Evolutionary conservation across 1,140 invertebrate genomes (phyloP), one percentile per base, ranked within the genome.

Genomic region (Neodiprion fabricii): DNA sequence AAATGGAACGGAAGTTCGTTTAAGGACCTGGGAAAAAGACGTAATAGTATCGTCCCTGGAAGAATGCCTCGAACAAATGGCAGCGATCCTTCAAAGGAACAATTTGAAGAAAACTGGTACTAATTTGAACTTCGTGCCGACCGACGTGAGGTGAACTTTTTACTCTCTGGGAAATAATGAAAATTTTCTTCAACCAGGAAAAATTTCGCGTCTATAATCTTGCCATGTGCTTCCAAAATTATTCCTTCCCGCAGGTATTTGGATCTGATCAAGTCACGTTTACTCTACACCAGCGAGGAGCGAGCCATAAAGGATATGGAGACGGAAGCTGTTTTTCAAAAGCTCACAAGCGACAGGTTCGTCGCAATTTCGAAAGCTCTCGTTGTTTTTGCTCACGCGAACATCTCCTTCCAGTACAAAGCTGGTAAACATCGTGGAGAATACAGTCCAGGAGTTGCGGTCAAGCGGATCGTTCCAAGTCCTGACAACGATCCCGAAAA

Each of bases 361-460:
- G 11, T 21, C 68, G 1, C 14, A 66, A 1, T 66, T 14, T 14
- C 7, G 7, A 7, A 66, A n/a, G 14, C 21, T 21, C 61, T 66
- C 14, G 14, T 66, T 66, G 4, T 14, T 14, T n/a, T 66, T 66
- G 61, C 21, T 66, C 61, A 66, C 1, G 1, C 7, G 61, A n/a
- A 66, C 71, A 74, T 75, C 50, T 76, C 40, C 73, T 78, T 40
- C 28, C 74, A 88, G 87, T 72, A 66, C 79, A 48, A 80, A 79
- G 69, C 75, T 86, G 49, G 78, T 72, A 72, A 75, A 77, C 72
- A 76, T 86, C 70, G 77, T 87, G 77, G 77, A 80, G 71, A 74
- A 80, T 12, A 40, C 83, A 28, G 83, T 79, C 72, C 71, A 76
- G n/a, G 81, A 81, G 53, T 77, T 87, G 53, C 75, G 75, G 14